Conservation (phyloP, 2,888 invertebrate species). For the Lasioglossum zephyrum region DNA sequence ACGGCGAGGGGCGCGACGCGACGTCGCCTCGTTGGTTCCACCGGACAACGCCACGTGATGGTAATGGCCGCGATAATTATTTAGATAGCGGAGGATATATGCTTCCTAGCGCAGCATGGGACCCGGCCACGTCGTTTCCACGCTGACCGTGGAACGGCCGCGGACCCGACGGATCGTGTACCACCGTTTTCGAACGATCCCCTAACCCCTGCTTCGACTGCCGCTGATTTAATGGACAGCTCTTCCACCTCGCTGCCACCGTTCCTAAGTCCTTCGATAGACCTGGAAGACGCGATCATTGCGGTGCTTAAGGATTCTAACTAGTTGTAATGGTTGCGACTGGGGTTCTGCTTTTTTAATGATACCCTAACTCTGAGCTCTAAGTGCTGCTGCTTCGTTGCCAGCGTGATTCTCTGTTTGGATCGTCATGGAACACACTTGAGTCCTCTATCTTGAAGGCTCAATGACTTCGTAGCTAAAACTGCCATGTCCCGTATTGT, state of each 20-base stretch:
- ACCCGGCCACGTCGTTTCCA: conserved; percentile 77
- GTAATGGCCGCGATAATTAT: conserved; percentile 82
- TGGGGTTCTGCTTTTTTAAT: background rate
- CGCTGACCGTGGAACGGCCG: conserved; percentile 66
- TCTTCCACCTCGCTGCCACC: background rate
- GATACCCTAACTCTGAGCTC: background rate
- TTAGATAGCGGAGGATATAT: conserved; percentile 82
- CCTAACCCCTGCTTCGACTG: conserved; percentile 20
- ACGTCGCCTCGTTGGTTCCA: conserved; percentile 76
- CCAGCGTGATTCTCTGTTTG: background rate
- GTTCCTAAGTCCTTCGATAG: background rate
- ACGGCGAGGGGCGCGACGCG: conserved; percentile 70
- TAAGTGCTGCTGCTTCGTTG: background rate
- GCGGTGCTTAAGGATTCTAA: background rate
- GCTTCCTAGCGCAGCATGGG: conserved; percentile 81
- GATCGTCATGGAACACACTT: background rate
- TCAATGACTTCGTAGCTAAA: background rate
- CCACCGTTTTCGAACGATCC: conserved; percentile 24
- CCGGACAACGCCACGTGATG: conserved; percentile 81
- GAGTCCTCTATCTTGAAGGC: too few species aligned
- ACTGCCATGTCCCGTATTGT: background rate
- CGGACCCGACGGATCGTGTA: conserved; percentile 52
- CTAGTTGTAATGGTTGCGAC: background rate
- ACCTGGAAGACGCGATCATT: background rate
- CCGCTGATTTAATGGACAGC: background rate